Evolutionary conservation across 2,113 vertebrate species (phyloP).

Genomic region (Leptocoma aspasia): DNA sequence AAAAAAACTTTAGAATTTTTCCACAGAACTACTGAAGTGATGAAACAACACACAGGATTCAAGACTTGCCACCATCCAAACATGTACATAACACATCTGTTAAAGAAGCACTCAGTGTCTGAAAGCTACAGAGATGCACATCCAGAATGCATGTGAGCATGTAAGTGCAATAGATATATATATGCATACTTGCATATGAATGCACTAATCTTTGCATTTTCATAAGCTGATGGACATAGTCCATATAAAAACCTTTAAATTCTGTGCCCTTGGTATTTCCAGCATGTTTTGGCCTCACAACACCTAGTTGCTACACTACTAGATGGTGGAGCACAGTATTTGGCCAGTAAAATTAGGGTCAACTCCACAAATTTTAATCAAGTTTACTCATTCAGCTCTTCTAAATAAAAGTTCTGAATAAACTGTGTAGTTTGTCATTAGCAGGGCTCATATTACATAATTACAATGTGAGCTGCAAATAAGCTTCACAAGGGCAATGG

Average conservation of each 20-base stretch:
- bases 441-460: neutral
- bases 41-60: neutral
- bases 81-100: neutral
- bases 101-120: neutral
- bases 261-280: neutral
- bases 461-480: neutral
- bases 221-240: neutral
- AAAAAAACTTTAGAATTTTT: neutral
- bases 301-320: neutral
- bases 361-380: neutral
- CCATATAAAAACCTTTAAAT: neutral
- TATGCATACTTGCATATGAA: neutral
- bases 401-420: neutral
- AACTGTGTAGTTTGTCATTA: neutral
- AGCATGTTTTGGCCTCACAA: neutral
- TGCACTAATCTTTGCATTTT: neutral
- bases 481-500: neutral
- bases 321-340: neutral
- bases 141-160: fast-evolving
- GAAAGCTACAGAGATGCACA: neutral
- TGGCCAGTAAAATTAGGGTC: neutral
- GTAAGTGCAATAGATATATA: neutral
- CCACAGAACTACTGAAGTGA: neutral
- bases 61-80: neutral
- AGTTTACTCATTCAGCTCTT: neutral